A percentile compares a stretch with the other conserved stretches of the same genome.
Conservation (phyloP, 2,113 vertebrate genomes). For the Bambusicola thoracicus region DNA sequence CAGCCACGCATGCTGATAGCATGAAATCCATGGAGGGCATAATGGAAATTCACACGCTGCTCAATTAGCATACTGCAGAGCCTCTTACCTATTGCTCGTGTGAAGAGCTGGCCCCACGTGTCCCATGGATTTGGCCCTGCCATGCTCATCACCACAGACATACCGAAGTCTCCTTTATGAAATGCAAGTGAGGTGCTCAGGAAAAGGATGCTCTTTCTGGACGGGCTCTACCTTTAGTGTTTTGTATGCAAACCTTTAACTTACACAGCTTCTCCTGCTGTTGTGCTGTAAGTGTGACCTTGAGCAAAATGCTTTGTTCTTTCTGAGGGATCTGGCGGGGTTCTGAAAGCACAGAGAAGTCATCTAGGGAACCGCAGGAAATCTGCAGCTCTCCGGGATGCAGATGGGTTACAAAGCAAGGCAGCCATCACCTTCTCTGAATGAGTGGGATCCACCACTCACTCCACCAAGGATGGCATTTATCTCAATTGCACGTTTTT, state of each 20-base stretch:
- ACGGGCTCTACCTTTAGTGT: neutral
- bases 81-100: neutral
- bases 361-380: neutral
- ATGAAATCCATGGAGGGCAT: slow-evolving; percentile 31
- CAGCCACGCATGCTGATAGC: slow-evolving; percentile 14
- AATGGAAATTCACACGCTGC: slow-evolving; percentile 35
- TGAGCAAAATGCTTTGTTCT: neutral
- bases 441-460: neutral
- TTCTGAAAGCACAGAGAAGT: neutral
- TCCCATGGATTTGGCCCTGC: slow-evolving; percentile 20
- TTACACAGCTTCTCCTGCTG: neutral
- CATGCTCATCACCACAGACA: slow-evolving; percentile 10
- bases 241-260: slow-evolving; percentile 42
- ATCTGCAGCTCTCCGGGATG: neutral
- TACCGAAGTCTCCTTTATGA: neutral
- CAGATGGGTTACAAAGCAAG: neutral
- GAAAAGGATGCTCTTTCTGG: neutral
- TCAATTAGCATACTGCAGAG: slow-evolving; percentile 25
- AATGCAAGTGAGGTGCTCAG: neutral
- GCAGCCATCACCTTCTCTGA: neutral
- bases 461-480: neutral
- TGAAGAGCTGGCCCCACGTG: slow-evolving; percentile 21
- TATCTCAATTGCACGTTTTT: neutral
- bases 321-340: neutral
- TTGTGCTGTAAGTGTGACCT: neutral